Percentiles rank a stretch among this genome's conserved stretches.
These are phyloP conservation scores for Bucco capensis DNA, from an alignment of 2,113 vertebrate species.

Conservation along the genomic window DNA sequence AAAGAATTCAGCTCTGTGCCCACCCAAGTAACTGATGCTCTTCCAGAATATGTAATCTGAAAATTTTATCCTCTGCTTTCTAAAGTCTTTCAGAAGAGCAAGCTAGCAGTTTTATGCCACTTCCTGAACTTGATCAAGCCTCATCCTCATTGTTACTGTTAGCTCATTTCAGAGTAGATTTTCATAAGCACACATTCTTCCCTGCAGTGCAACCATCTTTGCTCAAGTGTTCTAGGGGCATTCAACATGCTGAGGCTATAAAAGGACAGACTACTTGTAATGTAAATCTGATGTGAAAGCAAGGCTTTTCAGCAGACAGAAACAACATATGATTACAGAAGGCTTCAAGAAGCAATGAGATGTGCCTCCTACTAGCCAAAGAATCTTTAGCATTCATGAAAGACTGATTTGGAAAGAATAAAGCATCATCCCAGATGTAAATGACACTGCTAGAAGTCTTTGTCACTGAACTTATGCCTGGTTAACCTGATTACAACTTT, in stretches of 20 bases:
- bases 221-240: not conserved
- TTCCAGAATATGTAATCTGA: not conserved
- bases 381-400: not conserved
- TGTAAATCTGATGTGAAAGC: not conserved
- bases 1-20: not conserved
- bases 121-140: not conserved
- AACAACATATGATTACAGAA: not conserved
- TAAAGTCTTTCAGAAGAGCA: not conserved
- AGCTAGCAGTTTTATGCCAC: not conserved
- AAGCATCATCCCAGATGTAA: not conserved
- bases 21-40: not conserved
- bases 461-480: not conserved
- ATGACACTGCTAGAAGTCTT: not conserved
- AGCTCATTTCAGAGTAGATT: not conserved
- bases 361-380: not conserved
- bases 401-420: not conserved
- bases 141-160: not conserved
- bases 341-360: not conserved
- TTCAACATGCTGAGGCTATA: not conserved
- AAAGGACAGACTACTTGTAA: not conserved
- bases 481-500: slow-evolving; percentile 12
- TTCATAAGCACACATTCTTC: not conserved
- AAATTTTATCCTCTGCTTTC: not conserved
- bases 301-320: not conserved
- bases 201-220: not conserved